Base-by-base conservation (phyloP, 2,113 vertebrate species). In the Oceanodroma tethys region DNA sequence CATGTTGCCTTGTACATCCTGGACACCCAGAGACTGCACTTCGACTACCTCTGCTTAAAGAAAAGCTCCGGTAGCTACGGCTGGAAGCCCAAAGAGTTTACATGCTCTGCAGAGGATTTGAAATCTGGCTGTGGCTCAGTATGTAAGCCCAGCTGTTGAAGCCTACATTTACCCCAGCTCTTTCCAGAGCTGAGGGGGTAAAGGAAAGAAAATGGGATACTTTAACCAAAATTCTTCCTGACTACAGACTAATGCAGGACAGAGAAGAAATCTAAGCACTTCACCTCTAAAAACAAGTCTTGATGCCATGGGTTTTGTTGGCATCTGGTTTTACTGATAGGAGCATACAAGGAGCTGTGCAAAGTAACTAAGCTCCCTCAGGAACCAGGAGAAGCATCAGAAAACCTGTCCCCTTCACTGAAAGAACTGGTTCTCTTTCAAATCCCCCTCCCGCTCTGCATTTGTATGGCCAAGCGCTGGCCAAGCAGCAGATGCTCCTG, bases 311-410 rank as follows among this genome's bases (percentile, higher is more conserved):
- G 45, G 58, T 73, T 81, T 84, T 73, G 48, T 58, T 47, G 19
- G 16, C 8, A 4, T 12, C 48, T 42, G 27, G 11, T 70, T 55
- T 73, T 56, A 58, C 27, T 19, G 50, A 45, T 20, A 22, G 59
- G 26, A 71, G 26, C 0, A 0, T 20, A 20, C 18, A 36, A 58
- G 47, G 25, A 83, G 45, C 22, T 1, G 1, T 14, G 26, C 6
- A 52, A n/a, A 87, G 42, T 21, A 47, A 12, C 53, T n/a, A 62
- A 32, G 11, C 16, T 84, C 59, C 58, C 34, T 15, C 22, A 56
- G 58, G 38, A 72, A 17, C 17, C 23, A 16, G 16, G 27, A 65
- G 42, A 60, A 80, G 29, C 58, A 58, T 25, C 48, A 52, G 32
- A 81, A 86, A 68, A 62, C 19, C 19, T 27, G 15, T 34, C 23